phyloP scores from a whole-genome alignment of 2,113 vertebrate species.

The Brachyhypopomus occidentalis region DNA sequence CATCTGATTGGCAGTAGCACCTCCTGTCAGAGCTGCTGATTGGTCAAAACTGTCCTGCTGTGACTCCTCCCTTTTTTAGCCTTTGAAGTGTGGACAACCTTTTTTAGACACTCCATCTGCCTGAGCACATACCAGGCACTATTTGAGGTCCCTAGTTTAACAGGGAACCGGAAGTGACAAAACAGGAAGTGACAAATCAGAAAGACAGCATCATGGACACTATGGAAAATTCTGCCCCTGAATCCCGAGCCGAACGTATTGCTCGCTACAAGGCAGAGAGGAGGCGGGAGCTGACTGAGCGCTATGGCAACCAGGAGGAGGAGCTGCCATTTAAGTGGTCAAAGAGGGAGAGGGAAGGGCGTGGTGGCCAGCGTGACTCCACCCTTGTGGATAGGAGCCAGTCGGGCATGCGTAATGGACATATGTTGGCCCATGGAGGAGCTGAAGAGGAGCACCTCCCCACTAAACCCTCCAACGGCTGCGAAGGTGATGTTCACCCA shows the following conservation, averaged over 20 bases:
- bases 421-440: slow-evolving; percentile 22
- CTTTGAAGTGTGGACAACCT: background rate
- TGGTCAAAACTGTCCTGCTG: slow-evolving; percentile 4
- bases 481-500: slow-evolving; percentile 47
- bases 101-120: slow-evolving; percentile 41
- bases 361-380: slow-evolving; percentile 2
- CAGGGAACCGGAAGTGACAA: background rate
- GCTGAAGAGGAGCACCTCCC: slow-evolving; percentile 23
- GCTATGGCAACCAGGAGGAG: slow-evolving; percentile 68
- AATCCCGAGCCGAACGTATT: slow-evolving; percentile 75
- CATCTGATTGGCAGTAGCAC: slow-evolving; percentile 1
- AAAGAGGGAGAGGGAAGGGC: slow-evolving; percentile 61
- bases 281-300: slow-evolving; percentile 73
- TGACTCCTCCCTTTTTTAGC: slow-evolving; percentile 24
- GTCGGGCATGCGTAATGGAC: slow-evolving; percentile 55
- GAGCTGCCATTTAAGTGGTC: slow-evolving; percentile 71
- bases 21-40: slow-evolving; percentile 35
- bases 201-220: slow-evolving; percentile 50
- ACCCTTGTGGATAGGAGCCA: slow-evolving; percentile 29
- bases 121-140: slow-evolving; percentile 9
- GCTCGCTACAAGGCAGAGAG: slow-evolving; percentile 79
- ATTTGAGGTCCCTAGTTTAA: slow-evolving; percentile 33
- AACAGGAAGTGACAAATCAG: background rate
- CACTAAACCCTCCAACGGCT: slow-evolving; percentile 64
- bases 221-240: slow-evolving; percentile 66